Base-by-base conservation (phyloP, 2,113 vertebrate species). In the Tricholaema leucomelas region DNA sequence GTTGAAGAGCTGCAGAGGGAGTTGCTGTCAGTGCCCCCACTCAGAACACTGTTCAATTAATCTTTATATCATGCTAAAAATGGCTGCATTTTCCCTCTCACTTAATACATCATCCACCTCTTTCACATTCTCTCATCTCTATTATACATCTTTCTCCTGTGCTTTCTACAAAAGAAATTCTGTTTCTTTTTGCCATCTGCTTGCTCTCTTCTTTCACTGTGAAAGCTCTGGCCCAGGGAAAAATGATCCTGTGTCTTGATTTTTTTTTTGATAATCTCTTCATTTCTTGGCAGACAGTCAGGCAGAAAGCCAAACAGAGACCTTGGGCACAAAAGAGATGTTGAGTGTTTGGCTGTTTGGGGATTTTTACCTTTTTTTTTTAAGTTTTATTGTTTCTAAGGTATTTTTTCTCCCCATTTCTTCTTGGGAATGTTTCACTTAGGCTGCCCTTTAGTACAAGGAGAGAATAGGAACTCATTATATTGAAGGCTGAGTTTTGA, bases 351-450 rank as follows among this genome's bases (percentile, higher is more conserved):
- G 15, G 46, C n/a, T 79, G 31, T 70, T 94, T 69, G 42, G 56
- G 35, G 80, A 9, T 1, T 46, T 92, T 10, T 46, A n/a, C n/a
- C n/a, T 23, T 48, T 48, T 23, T 23, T 12, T 23, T 23, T 12
- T 5, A 12, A 20, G 11, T 91, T 60, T 79, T 16, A 12, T 90
- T 91, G 79, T 87, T 92, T 85, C 88, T 83, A 69, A 30, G 80
- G 33, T 58, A 74, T 66, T 75, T 92, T 84, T 75, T 93, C 35
- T 7, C 35, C 58, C 30, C 65, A 36, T 82, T 10, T 80, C 64
- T 81, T 87, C 81, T 89, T 92, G 81, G 42, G 83, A 94, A 76
- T 90, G 70, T 88, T 92, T 93, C 70, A 40, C 66, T 88, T 59
- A 42, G 23, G 44, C 63, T 85, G 52, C 69, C 75, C 67, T 91